Conservation (phyloP, 2,113 vertebrate species). For the Varanus komodoensis region DNA sequence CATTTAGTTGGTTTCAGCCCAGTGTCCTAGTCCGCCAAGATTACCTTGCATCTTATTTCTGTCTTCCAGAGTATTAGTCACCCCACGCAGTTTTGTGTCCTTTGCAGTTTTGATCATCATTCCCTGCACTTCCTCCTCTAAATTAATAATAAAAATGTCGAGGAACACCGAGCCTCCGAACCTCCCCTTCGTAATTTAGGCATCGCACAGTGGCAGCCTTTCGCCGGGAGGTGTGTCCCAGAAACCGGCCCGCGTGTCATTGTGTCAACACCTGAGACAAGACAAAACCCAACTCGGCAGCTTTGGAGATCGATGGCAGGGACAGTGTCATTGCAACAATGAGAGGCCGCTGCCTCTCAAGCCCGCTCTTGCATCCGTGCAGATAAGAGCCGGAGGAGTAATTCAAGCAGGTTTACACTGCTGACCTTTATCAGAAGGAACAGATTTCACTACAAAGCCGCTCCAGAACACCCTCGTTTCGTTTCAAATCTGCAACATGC, state of each 20-base stretch:
- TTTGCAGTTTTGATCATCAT: no score
- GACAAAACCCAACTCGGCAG: background rate
- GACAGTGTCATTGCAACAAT: conserved; percentile 48
- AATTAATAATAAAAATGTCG: no score
- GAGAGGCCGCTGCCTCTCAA: conserved; percentile 59
- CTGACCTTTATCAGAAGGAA: conserved; percentile 63
- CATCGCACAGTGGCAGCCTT: background rate
- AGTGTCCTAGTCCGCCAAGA: no score
- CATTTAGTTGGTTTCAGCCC: no score
- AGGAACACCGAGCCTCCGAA: background rate
- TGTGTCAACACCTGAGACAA: conserved; percentile 7
- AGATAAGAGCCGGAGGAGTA: conserved; percentile 64
- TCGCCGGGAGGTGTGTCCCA: background rate
- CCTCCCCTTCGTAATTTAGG: no score
- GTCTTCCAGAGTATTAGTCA: no score
- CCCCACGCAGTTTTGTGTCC: no score
- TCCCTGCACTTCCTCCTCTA: no score
- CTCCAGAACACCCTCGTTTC: background rate
- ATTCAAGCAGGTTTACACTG: conserved; percentile 66
- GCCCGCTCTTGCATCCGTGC: conserved; percentile 53
- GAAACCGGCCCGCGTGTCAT: background rate
- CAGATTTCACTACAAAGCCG: conserved; percentile 31
- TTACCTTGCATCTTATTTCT: no score
- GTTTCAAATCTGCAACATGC: background rate
- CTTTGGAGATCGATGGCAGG: conserved; percentile 43